Evolutionary conservation across 2,888 invertebrate genomes (phyloP).

Genomic region (Thymelicus acteon): DNA sequence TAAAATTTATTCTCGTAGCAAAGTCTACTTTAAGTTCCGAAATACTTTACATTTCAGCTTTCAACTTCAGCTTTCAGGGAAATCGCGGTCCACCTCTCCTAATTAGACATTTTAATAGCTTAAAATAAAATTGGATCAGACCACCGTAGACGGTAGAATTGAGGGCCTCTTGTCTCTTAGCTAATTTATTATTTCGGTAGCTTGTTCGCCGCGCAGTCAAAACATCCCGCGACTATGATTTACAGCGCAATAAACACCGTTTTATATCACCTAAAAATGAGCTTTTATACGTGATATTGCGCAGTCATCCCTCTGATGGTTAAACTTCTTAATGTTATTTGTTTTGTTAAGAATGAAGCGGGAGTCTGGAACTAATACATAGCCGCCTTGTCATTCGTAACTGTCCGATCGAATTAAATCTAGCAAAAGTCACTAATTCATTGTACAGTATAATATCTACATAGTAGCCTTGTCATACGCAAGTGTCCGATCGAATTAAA

Average conservation of each 20-base stretch:
- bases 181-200: conserved; percentile 83
- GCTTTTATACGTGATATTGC: conserved; percentile 76
- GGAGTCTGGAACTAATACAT: no score
- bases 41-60: not conserved
- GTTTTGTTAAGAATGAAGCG: no score
- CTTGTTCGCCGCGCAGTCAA: conserved; percentile 70
- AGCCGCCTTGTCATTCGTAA: no score
- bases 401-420: no score
- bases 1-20: no score
- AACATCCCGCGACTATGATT: conserved; percentile 81
- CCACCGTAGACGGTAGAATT: conserved; percentile 73
- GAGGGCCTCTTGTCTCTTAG: conserved; percentile 73
- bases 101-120: conserved; percentile 4
- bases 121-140: conserved; percentile 47
- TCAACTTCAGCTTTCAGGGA: not conserved
- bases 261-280: conserved; percentile 82
- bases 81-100: not conserved
- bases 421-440: no score
- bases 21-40: no score
- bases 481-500: no score
- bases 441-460: no score
- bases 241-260: conserved; percentile 74
- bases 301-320: conserved; percentile 56
- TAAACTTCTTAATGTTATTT: not conserved
- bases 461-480: no score